Percentiles rank a stretch among this genome's conserved stretches.
Evolutionary conservation across 2,888 invertebrate genomes (phyloP).

Genomic region (Brenthis hecate): DNA sequence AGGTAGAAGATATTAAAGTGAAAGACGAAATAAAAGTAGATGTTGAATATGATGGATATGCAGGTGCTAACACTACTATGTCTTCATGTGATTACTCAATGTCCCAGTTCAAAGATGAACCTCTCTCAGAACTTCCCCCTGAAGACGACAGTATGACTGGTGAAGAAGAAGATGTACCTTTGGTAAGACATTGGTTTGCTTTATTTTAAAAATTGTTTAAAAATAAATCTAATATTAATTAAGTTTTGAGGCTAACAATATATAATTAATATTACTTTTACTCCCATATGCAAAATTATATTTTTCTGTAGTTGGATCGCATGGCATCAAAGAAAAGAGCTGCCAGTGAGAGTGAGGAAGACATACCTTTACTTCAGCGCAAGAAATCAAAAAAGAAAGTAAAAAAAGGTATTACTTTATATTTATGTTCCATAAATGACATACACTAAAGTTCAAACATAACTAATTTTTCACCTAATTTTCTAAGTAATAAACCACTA

Average conservation of each 20-base stretch:
- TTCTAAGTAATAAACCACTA: too few relatives aligned
- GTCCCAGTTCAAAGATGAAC: constrained; percentile 85
- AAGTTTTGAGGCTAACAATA: too few relatives aligned
- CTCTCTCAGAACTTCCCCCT: constrained; percentile 69
- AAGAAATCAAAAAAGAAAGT: constrained; percentile 86
- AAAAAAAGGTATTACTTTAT: constrained; percentile 73
- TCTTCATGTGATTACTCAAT: constrained; percentile 88
- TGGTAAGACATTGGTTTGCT: constrained; percentile 80
- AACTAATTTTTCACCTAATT: too few relatives aligned
- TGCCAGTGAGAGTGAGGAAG: constrained; percentile 86
- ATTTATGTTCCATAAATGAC: background rate
- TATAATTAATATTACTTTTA: background rate
- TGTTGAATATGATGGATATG: constrained; percentile 55
- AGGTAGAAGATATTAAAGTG: constrained; percentile 69
- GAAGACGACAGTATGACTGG: constrained; percentile 77
- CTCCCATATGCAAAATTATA: background rate
- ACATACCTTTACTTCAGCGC: constrained; percentile 86
- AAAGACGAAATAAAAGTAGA: constrained; percentile 53
- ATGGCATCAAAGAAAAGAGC: constrained; percentile 60
- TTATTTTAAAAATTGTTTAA: background rate
- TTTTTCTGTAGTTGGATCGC: constrained; percentile 51
- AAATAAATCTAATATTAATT: background rate
- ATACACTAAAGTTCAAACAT: too few relatives aligned
- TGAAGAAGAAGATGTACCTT: constrained; percentile 87
- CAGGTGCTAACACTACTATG: constrained; percentile 78